Evolutionary conservation across 1,140 invertebrate species (phyloP).

Genomic region (Xylocopa sonorina): DNA sequence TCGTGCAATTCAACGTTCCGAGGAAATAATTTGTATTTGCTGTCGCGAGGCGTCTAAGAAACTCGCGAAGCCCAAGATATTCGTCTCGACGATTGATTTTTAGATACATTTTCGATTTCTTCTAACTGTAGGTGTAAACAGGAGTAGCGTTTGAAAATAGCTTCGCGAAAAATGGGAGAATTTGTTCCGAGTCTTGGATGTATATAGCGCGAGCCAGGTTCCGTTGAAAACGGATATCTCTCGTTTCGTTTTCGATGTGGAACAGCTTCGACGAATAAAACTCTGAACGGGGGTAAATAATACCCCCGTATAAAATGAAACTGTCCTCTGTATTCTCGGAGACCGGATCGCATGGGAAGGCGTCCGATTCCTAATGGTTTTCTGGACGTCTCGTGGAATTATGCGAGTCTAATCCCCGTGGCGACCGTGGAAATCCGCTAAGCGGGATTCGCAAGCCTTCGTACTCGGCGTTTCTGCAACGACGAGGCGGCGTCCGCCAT

Average conservation of each 20-base stretch:
- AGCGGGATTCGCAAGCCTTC: conserved; percentile 35
- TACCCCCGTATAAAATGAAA: conserved; percentile 1
- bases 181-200: too few relatives aligned
- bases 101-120: too few relatives aligned
- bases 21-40: too few relatives aligned
- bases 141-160: too few relatives aligned
- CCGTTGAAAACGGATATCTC: background rate
- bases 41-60: too few relatives aligned
- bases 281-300: background rate
- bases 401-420: conserved; percentile 34
- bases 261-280: conserved; percentile 13
- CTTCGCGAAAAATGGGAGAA: too few relatives aligned
- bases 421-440: conserved; percentile 34
- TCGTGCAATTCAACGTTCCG: too few relatives aligned
- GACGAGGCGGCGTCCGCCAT: background rate
- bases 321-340: conserved; percentile 5
- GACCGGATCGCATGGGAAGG: conserved; percentile 10
- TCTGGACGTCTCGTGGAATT: conserved; percentile 36
- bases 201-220: too few relatives aligned
- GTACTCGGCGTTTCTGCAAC: background rate
- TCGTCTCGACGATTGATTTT: too few relatives aligned
- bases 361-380: conserved; percentile 36
- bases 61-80: too few relatives aligned
- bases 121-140: too few relatives aligned
- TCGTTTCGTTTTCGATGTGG: too few relatives aligned